Evolutionary conservation across 2,113 vertebrate genomes (phyloP).

Genomic region (Sigmodon hispidus): DNA sequence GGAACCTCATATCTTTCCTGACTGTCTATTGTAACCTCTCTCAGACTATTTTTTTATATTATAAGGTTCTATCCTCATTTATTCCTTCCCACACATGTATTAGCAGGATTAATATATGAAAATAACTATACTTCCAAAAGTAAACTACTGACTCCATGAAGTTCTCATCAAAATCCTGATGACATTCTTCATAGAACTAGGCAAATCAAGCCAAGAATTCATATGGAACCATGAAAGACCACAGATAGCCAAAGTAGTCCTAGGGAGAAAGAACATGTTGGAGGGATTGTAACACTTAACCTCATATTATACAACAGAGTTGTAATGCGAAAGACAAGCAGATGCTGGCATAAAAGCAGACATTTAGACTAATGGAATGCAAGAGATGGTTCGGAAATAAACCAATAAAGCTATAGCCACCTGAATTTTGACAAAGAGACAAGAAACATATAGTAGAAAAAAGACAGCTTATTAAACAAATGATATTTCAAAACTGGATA

Average conservation of each 20-base stretch:
- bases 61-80: neutral
- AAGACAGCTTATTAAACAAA: neutral
- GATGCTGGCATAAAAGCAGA: neutral
- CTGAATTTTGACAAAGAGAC: neutral
- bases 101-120: neutral
- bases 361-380: neutral
- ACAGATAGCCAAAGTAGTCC: neutral
- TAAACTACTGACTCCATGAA: neutral
- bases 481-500: neutral
- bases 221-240: neutral
- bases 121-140: neutral
- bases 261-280: neutral
- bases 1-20: neutral
- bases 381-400: neutral
- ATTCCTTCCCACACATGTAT: neutral
- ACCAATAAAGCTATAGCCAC: neutral
- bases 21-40: neutral
- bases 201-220: neutral
- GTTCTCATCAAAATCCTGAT: neutral
- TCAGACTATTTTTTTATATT: neutral
- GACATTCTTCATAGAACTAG: neutral
- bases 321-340: neutral
- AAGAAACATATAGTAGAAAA: neutral
- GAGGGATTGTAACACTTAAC: neutral
- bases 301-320: neutral